Percentiles rank a stretch among this genome's conserved stretches.
Conservation (phyloP, 2,797 vertebrate species). For the Hafferia zeledoni region DNA sequence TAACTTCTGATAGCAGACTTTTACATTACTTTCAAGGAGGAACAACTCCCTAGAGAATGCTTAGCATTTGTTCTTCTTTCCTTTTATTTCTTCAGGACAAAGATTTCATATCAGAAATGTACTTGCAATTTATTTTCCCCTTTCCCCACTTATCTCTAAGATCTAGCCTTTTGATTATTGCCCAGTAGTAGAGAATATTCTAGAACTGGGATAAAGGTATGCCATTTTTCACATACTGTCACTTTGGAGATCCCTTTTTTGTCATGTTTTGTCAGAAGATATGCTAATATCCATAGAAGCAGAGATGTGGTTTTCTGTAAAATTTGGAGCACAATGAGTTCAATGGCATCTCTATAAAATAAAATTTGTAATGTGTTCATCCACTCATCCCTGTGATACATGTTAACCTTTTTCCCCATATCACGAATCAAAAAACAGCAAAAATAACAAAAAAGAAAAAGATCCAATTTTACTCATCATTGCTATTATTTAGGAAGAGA, state of each 20-base stretch:
- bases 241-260: background rate
- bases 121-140: background rate
- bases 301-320: background rate
- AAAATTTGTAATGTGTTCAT: background rate
- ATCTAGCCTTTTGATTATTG: slow-evolving; percentile 11
- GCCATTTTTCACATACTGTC: background rate
- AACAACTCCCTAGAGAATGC: background rate
- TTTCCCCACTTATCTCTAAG: background rate
- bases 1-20: background rate
- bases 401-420: background rate
- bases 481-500: background rate
- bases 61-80: background rate
- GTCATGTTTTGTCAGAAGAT: background rate
- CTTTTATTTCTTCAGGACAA: slow-evolving; percentile 12
- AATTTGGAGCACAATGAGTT: background rate
- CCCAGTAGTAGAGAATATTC: background rate
- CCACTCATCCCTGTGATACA: background rate
- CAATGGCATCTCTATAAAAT: background rate
- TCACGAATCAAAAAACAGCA: background rate
- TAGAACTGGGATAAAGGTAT: background rate
- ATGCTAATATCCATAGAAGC: background rate
- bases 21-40: background rate
- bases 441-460: background rate
- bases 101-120: slow-evolving; percentile 5
- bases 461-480: background rate